Conservation (phyloP, 92 coral and sea anemone species). For the Porites lobata region DNA sequence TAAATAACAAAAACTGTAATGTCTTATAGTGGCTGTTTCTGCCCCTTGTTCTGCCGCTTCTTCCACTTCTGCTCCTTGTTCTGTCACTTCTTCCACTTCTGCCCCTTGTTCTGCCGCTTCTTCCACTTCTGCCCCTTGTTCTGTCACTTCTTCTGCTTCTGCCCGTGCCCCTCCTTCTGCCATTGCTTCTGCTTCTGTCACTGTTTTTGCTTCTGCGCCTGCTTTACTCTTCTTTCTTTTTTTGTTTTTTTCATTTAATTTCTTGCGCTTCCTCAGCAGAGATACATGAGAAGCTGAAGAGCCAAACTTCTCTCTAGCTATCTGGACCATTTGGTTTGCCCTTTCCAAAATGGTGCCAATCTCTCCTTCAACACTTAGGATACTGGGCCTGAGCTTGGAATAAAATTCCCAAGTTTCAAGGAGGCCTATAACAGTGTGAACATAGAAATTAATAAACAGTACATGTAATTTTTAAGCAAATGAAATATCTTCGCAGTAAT, state of each 20-base stretch:
- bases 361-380: conserved; percentile 40
- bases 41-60: too few species aligned
- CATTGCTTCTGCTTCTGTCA: conserved; percentile 15
- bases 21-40: too few species aligned
- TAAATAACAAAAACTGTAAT: too few species aligned
- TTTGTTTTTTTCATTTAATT: conserved; percentile 3
- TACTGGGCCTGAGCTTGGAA: conserved; percentile 38
- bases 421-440: conserved; percentile 6
- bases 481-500: not conserved
- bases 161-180: conserved; percentile 7
- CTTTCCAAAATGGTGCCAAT: conserved; percentile 37
- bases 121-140: too few species aligned
- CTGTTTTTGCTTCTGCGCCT: conserved; percentile 21
- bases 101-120: not conserved
- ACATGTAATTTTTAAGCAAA: not conserved
- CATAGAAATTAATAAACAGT: not conserved
- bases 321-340: conserved; percentile 29
- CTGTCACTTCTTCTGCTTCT: too few species aligned
- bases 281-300: conserved; percentile 35
- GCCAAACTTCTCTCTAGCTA: conserved; percentile 32
- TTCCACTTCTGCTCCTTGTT: not conserved
- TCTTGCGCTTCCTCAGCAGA: conserved; percentile 44
- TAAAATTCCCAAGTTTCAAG: conserved; percentile 34
- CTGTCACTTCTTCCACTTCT: not conserved
- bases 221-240: conserved; percentile 3